These are phyloP conservation scores for Xestobium rufovillosum DNA, from an alignment of 2,888 invertebrate genomes.

Conservation along the genomic window DNA sequence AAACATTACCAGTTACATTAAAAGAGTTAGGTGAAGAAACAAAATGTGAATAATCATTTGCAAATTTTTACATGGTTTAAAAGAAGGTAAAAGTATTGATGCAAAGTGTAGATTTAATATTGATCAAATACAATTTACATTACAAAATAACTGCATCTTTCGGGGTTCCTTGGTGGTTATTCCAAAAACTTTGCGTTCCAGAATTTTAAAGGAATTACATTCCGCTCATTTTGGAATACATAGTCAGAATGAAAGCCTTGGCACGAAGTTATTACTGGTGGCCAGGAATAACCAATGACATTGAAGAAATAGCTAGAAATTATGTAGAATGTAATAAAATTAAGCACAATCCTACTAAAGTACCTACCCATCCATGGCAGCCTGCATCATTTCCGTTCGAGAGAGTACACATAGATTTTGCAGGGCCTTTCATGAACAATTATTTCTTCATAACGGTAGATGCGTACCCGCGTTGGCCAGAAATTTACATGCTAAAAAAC, in stretches of 20 bases:
- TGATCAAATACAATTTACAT: too few species aligned
- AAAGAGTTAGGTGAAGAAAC: too few species aligned
- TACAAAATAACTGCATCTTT: constrained; percentile 1
- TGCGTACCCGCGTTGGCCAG: constrained; percentile 26
- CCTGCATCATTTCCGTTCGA: constrained; percentile 16
- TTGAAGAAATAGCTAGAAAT: not conserved
- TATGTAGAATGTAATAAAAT: constrained; percentile 2
- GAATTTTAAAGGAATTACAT: constrained; percentile 2
- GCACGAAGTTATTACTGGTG: too few species aligned
- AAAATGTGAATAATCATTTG: not conserved
- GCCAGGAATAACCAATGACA: too few species aligned
- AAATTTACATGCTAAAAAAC: constrained; percentile 21
- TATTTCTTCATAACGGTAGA: too few species aligned
- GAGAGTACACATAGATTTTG: constrained; percentile 16
- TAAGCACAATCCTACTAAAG: not conserved
- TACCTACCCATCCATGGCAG: constrained; percentile 26
- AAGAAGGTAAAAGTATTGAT: not conserved
- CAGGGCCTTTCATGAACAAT: constrained; percentile 26
- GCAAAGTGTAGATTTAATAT: not conserved
- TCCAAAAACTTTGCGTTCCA: not conserved
- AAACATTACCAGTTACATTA: too few species aligned
- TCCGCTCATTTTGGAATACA: constrained; percentile 2
- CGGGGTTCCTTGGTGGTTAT: not conserved
- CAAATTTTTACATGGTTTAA: not conserved
- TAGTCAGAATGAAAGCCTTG: constrained; percentile 2